phyloP scores from a whole-genome alignment of 2,888 invertebrate species.

The Dioctria linearis region DNA sequence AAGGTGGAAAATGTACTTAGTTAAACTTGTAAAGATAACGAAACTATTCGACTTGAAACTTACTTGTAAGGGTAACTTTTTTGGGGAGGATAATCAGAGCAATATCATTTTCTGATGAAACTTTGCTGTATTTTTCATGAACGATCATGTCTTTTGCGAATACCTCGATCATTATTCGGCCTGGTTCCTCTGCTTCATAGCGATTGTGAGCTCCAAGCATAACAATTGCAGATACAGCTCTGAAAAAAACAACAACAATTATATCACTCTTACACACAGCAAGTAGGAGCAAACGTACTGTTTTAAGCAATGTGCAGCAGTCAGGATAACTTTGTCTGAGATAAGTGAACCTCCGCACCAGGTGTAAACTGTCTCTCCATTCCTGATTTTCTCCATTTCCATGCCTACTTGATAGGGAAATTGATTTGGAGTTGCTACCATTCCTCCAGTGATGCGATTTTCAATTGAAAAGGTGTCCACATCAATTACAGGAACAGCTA shows the following conservation, averaged over 20 bases:
- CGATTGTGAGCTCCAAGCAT: slow-evolving; percentile 30
- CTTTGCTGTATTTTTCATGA: slow-evolving; percentile 68
- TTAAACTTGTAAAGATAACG: too few species aligned
- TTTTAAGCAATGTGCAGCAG: slow-evolving; percentile 57
- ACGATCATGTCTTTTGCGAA: slow-evolving; percentile 62
- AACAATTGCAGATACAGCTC: slow-evolving; percentile 2
- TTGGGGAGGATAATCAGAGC: slow-evolving; percentile 67
- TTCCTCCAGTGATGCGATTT: slow-evolving; percentile 29
- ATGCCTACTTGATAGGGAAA: slow-evolving; percentile 34
- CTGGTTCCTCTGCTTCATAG: slow-evolving; percentile 17
- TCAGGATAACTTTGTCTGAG: slow-evolving; percentile 15
- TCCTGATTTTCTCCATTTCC: slow-evolving; percentile 3
- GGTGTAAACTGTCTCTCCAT: slow-evolving; percentile 11
- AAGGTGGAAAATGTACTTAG: background rate
- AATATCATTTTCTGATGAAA: slow-evolving; percentile 67
- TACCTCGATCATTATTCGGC: slow-evolving; percentile 32
- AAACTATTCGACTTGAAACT: background rate
- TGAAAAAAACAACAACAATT: slow-evolving; percentile 3
- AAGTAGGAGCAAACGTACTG: background rate
- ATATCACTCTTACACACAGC: too few species aligned
- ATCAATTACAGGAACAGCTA: slow-evolving; percentile 8
- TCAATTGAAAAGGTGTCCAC: background rate
- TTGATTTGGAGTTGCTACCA: slow-evolving; percentile 24
- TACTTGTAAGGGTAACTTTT: slow-evolving; percentile 64
- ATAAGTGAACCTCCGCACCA: slow-evolving; percentile 39